A percentile compares a stretch with the other conserved stretches of the same genome.
phyloP scores from a whole-genome alignment of 2,113 vertebrate species.

The Coturnix japonica region DNA sequence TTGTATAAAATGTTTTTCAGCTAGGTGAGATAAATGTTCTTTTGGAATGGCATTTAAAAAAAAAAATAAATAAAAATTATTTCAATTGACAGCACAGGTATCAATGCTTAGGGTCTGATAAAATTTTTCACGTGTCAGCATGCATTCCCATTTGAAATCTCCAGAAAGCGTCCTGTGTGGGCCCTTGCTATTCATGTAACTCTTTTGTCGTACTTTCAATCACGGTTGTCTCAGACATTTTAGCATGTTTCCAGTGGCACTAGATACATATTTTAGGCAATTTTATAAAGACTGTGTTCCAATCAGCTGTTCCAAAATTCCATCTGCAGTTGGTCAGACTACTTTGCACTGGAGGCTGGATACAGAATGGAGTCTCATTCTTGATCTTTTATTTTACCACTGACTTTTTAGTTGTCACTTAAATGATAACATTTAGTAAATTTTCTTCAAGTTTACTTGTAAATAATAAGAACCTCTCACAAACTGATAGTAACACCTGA shows the following conservation, averaged over 20 bases:
- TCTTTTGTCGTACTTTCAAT: background rate
- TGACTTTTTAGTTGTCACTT: background rate
- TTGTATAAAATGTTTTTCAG: background rate
- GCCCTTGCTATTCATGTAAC: background rate
- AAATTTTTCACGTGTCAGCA: background rate
- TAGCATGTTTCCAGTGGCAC: background rate
- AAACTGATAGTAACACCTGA: background rate
- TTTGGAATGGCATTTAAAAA: background rate
- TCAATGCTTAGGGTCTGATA: background rate
- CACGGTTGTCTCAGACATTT: background rate
- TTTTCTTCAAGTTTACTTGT: background rate
- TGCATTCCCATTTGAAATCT: background rate
- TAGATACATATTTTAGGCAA: background rate
- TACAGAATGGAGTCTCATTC: background rate
- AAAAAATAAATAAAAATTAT: too few relatives aligned
- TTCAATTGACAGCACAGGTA: background rate
- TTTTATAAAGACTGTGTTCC: background rate
- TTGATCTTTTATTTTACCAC: background rate
- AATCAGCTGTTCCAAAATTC: background rate
- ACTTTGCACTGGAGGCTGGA: background rate
- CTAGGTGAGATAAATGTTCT: background rate
- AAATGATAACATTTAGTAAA: background rate
- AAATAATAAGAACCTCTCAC: background rate
- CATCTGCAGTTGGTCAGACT: background rate
- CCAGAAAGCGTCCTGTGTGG: background rate